Evolutionary conservation across 2,888 invertebrate genomes (phyloP).

Genomic region (Synergus laeviventris): DNA sequence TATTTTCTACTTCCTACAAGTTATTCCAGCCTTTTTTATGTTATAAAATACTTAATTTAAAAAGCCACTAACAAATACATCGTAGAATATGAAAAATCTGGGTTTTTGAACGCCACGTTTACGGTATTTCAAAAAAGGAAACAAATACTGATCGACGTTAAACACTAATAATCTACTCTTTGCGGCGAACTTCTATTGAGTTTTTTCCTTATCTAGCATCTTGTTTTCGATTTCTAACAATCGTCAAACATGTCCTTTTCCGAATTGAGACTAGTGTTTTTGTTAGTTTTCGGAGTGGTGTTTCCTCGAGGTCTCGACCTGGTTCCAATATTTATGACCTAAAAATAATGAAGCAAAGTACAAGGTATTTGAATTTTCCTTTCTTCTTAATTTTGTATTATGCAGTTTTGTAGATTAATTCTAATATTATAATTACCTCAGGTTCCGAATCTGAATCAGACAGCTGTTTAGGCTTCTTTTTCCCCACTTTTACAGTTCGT

Average conservation of each 20-base stretch:
- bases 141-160: slow-evolving; percentile 15
- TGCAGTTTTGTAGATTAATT: neutral
- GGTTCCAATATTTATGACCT: slow-evolving; percentile 63
- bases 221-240: slow-evolving; percentile 1
- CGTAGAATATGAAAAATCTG: neutral
- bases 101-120: neutral
- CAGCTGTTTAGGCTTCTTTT: slow-evolving; percentile 48
- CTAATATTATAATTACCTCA: slow-evolving; percentile 62
- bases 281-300: slow-evolving; percentile 39
- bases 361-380: neutral
- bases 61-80: neutral
- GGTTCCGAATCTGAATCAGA: slow-evolving; percentile 61
- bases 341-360: neutral
- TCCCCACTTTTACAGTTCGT: slow-evolving; percentile 13
- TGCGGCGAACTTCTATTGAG: neutral
- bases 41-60: slow-evolving; percentile 9
- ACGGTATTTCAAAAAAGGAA: neutral
- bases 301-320: slow-evolving; percentile 57
- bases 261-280: slow-evolving; percentile 50
- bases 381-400: too few species aligned
- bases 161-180: neutral
- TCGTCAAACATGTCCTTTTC: slow-evolving; percentile 67
- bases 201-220: neutral
- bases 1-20: neutral
- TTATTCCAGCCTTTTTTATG: neutral